These are phyloP conservation scores for Pissodes strobi DNA, from an alignment of 1,140 invertebrate species.

Conservation along the genomic window DNA sequence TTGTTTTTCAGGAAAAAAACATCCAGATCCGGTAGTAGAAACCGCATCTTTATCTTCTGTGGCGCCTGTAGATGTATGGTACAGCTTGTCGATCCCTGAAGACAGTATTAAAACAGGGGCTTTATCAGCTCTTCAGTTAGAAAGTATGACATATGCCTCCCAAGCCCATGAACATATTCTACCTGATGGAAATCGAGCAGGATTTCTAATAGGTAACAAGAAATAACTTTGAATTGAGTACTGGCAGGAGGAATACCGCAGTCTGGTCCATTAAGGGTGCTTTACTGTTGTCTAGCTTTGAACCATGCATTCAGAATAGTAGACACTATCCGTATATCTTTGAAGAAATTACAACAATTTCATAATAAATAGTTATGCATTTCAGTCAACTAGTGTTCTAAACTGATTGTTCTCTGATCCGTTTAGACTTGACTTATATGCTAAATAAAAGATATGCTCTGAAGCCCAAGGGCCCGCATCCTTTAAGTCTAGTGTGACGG, in stretches of 20 bases:
- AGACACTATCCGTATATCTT: too few relatives aligned
- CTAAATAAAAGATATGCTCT: neutral
- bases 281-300: too few relatives aligned
- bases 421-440: too few relatives aligned
- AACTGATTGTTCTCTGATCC: too few relatives aligned
- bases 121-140: slow-evolving; percentile 94
- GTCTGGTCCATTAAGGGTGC: too few relatives aligned
- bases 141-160: slow-evolving; percentile 94
- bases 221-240: slow-evolving; percentile 29
- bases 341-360: too few relatives aligned
- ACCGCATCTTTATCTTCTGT: slow-evolving; percentile 97
- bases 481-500: slow-evolving; percentile 3
- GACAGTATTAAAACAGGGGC: slow-evolving; percentile 82
- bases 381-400: too few relatives aligned
- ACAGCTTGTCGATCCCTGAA: slow-evolving; percentile 84
- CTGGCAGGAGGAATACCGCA: neutral
- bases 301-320: too few relatives aligned
- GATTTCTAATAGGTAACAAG: slow-evolving; percentile 96
- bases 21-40: slow-evolving; percentile 99
- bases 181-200: slow-evolving; percentile 88
- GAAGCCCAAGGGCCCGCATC: slow-evolving; percentile 14
- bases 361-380: too few relatives aligned
- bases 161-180: slow-evolving; percentile 94
- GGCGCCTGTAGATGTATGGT: slow-evolving; percentile 92
- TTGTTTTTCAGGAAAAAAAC: slow-evolving; percentile 78